These are phyloP conservation scores for Lymantria dispar DNA, from an alignment of 2,888 invertebrate genomes.

Conservation along the genomic window DNA sequence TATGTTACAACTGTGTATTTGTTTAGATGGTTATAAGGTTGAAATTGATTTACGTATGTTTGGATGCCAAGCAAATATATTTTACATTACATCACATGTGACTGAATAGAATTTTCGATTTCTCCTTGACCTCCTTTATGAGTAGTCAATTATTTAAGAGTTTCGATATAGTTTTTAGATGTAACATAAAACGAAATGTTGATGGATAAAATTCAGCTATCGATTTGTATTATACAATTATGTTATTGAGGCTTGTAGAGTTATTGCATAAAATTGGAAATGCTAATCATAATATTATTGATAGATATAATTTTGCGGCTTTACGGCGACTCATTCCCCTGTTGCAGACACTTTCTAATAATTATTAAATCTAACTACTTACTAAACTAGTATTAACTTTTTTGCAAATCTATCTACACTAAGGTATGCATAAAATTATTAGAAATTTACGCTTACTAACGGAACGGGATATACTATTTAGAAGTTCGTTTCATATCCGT, in stretches of 20 bases:
- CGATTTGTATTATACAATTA: background rate
- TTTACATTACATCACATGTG: slow-evolving; percentile 24
- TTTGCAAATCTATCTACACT: background rate
- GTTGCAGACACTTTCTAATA: background rate
- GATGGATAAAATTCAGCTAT: background rate
- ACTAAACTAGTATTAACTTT: background rate
- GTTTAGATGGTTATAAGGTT: slow-evolving; percentile 34
- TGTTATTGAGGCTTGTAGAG: background rate
- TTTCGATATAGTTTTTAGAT: background rate
- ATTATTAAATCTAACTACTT: background rate
- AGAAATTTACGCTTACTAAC: background rate
- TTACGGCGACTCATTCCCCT: background rate
- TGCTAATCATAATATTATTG: background rate
- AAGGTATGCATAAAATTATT: background rate
- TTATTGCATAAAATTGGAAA: background rate
- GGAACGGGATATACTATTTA: background rate
- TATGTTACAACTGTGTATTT: slow-evolving; percentile 15
- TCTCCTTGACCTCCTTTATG: slow-evolving; percentile 29
- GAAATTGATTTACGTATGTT: slow-evolving; percentile 21
- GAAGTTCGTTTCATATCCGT: background rate
- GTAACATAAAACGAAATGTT: background rate
- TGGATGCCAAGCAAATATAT: slow-evolving; percentile 22
- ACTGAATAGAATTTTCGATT: slow-evolving; percentile 12
- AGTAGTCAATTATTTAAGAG: background rate
- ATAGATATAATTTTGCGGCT: background rate